Evolutionary conservation across 1,140 invertebrate genomes (phyloP).

Genomic region (Tetragnatha versicolor): DNA sequence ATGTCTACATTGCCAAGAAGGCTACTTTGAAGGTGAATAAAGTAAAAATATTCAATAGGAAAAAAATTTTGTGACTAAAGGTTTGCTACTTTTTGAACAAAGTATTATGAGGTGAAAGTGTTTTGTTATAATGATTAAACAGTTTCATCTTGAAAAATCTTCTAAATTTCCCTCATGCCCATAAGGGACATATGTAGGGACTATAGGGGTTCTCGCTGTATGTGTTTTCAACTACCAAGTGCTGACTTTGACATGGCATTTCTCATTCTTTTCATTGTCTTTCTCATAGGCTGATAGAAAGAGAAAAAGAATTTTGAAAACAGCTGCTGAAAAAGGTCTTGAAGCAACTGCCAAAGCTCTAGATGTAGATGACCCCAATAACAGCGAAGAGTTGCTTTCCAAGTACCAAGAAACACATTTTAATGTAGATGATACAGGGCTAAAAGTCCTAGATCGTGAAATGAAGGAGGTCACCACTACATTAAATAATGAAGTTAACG

Average conservation of each 20-base stretch:
- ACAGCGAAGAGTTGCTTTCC: slow-evolving; percentile 67
- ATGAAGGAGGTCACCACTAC: slow-evolving; percentile 85
- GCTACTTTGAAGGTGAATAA: too few species aligned
- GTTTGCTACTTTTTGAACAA: not conserved
- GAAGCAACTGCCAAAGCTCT: slow-evolving; percentile 76
- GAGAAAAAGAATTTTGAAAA: slow-evolving; percentile 75
- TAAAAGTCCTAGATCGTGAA: slow-evolving; percentile 81
- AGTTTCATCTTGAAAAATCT: too few species aligned
- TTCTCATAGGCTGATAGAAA: slow-evolving; percentile 71
- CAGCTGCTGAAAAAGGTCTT: slow-evolving; percentile 72
- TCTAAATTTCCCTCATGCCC: too few species aligned
- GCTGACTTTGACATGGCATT: not conserved
- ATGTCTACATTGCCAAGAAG: too few species aligned
- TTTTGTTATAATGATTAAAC: too few species aligned
- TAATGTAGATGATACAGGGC: slow-evolving; percentile 75
- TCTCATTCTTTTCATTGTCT: not conserved
- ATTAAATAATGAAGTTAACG: slow-evolving; percentile 90
- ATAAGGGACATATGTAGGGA: too few species aligned
- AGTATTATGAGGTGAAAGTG: not conserved
- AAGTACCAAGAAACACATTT: slow-evolving; percentile 77
- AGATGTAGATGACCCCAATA: slow-evolving; percentile 69
- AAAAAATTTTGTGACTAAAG: too few species aligned
- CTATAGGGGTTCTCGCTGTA: too few species aligned
- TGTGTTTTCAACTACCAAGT: too few species aligned
- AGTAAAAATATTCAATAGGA: too few species aligned